Percentiles rank a stretch among this genome's conserved stretches.
phyloP scores from a whole-genome alignment of 2,888 invertebrate genomes.

The Poecilus cupreus region DNA sequence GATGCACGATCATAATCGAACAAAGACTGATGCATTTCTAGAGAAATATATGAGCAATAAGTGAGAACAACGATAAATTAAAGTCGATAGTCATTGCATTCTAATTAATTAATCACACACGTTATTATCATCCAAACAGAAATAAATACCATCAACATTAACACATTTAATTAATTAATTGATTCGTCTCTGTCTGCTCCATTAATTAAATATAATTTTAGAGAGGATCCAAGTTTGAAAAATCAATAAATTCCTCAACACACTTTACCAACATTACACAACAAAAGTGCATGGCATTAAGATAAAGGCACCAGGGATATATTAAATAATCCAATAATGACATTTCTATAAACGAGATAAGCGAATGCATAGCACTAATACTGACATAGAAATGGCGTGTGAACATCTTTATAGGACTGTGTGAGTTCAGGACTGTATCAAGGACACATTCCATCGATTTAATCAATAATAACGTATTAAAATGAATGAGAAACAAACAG shows the following conservation, averaged over 20 bases:
- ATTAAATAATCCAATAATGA: slow-evolving; percentile 25
- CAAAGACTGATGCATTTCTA: too few relatives aligned
- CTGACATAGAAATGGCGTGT: neutral
- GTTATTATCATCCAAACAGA: neutral
- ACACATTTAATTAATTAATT: neutral
- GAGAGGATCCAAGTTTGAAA: neutral
- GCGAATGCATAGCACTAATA: slow-evolving; percentile 4
- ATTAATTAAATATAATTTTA: neutral
- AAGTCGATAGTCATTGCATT: neutral
- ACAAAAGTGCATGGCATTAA: slow-evolving; percentile 21
- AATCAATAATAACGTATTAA: slow-evolving; percentile 57
- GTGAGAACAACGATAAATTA: neutral
- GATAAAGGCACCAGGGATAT: slow-evolving; percentile 24
- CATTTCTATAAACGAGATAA: slow-evolving; percentile 33
- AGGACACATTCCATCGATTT: slow-evolving; percentile 53
- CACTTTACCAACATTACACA: slow-evolving; percentile 12
- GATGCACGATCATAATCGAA: too few relatives aligned
- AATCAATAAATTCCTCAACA: neutral
- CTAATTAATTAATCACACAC: neutral
- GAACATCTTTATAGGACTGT: neutral
- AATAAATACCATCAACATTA: neutral
- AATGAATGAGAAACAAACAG: slow-evolving; percentile 52
- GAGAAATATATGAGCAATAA: neutral
- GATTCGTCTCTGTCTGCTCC: neutral
- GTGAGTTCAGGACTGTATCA: slow-evolving; percentile 6